phyloP scores from a whole-genome alignment of 2,797 vertebrate species.

The Apogon talboti region DNA sequence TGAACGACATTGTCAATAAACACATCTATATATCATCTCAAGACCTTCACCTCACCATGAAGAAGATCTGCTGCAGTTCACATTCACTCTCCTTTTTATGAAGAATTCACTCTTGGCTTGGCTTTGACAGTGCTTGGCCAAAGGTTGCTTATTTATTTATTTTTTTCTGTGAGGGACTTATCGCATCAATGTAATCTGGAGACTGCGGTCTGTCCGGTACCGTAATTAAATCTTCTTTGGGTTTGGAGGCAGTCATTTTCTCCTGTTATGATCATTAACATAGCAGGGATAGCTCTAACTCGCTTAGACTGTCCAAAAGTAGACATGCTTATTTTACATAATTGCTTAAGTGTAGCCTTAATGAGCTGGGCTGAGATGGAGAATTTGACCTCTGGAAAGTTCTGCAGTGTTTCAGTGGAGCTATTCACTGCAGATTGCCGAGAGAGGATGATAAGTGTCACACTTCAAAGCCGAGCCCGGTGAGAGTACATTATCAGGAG shows the following conservation, averaged over 20 bases:
- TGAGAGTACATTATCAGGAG: slow-evolving; percentile 21
- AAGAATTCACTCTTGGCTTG: slow-evolving; percentile 34
- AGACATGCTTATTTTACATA: slow-evolving; percentile 78
- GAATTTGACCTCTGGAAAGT: slow-evolving; percentile 66
- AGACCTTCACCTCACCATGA: slow-evolving; percentile 36
- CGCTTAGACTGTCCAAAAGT: slow-evolving; percentile 72
- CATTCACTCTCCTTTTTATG: slow-evolving; percentile 27
- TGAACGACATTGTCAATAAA: slow-evolving; percentile 54
- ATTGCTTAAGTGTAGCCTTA: slow-evolving; percentile 73
- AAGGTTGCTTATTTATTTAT: slow-evolving; percentile 42
- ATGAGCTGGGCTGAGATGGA: slow-evolving; percentile 66
- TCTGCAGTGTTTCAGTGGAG: slow-evolving; percentile 37
- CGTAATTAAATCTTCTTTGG: slow-evolving; percentile 78
- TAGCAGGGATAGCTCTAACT: slow-evolving; percentile 75
- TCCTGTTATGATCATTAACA: slow-evolving; percentile 80
- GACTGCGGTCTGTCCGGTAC: slow-evolving; percentile 58
- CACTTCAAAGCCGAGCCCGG: slow-evolving; percentile 21
- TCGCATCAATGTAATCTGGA: slow-evolving; percentile 74
- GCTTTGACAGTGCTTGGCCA: slow-evolving; percentile 43
- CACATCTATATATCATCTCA: slow-evolving; percentile 55
- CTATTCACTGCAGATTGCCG: slow-evolving; percentile 42
- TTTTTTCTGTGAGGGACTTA: slow-evolving; percentile 47
- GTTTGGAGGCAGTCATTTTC: slow-evolving; percentile 69
- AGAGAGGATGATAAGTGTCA: slow-evolving; percentile 43
- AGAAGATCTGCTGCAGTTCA: slow-evolving; percentile 43